Evolutionary conservation across 2,113 vertebrate species (phyloP), one percentile per base, ranked within the genome.

Genomic region (Istiophorus platypterus): DNA sequence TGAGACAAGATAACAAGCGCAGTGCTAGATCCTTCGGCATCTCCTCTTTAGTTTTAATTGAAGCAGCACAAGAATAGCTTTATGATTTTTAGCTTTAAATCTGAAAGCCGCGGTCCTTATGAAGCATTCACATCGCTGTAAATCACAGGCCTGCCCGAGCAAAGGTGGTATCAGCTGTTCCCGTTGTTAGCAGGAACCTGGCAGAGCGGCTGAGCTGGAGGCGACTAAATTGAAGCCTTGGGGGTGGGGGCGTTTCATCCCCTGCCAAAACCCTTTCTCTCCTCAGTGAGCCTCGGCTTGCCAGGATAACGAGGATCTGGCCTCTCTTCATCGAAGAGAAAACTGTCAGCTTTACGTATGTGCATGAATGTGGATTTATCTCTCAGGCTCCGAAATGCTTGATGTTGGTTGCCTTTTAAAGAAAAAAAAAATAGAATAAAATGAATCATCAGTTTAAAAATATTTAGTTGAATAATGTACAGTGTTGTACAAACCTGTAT

Each of bases 111-210:
- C 18, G 18, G 12, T 65, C 31, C 52, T 49, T 41, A 63, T 72
- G 69, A 70, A 59, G 49, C 56, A 10, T 85, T 85, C 69, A 79
- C 37, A 45, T 56, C 34, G n/a, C 45, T 41, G 22, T 41, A 73
- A 82, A 79, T 76, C 42, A 57, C 47, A 20, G 52, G 24, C 17
- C n/a, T 41, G 56, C 29, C 27, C 65, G 64, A 88, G 73, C 61
- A 78, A 78, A 81, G 68, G 73, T 68, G 83, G 80, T 61, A 88
- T 84, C 83, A 89, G 90, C 84, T 81, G 81, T 68, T 91, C 42
- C 52, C 69, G 71, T 84, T 81, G 74, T 85, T 77, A 69, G 45
- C 49, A 31, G 72, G 66, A 85, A 88, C 58, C 72, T 70, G 76
- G 76, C 74, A 41, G 76, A 82, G 75, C 62, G 41, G 62, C 66